phyloP scores from a whole-genome alignment of 2,113 vertebrate species.

The Cygnus buccinator region DNA sequence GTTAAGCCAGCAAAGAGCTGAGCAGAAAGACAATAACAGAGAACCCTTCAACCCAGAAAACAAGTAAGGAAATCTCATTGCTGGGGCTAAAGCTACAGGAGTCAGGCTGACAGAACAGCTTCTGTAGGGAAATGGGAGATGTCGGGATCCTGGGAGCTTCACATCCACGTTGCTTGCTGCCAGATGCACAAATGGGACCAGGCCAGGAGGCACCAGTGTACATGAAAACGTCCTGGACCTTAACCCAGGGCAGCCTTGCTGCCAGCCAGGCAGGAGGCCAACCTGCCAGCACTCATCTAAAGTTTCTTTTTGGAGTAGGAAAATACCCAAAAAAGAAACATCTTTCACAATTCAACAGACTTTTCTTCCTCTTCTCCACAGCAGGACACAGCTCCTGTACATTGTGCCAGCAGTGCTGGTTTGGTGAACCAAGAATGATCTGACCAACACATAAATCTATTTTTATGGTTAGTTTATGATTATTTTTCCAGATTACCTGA shows the following conservation, averaged over 20 bases:
- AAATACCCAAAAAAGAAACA: neutral
- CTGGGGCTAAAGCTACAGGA: neutral
- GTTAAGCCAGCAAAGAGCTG: neutral
- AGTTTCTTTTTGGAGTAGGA: neutral
- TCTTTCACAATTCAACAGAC: neutral
- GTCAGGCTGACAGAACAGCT: neutral
- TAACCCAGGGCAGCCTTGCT: neutral
- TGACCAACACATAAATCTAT: neutral
- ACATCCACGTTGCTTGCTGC: no score
- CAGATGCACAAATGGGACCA: neutral
- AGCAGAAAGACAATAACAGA: neutral
- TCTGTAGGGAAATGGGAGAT: neutral
- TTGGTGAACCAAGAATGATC: neutral
- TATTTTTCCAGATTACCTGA: neutral
- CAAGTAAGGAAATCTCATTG: neutral
- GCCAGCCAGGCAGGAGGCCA: neutral
- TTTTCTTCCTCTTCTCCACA: neutral
- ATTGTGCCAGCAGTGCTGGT: neutral
- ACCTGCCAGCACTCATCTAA: neutral
- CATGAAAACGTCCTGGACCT: neutral
- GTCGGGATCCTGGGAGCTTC: neutral
- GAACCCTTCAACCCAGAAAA: neutral
- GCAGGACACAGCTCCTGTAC: neutral
- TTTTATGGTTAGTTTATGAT: neutral
- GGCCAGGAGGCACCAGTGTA: neutral